phyloP scores from a whole-genome alignment of 2,888 invertebrate species.

The Dryobotodes eremita region DNA sequence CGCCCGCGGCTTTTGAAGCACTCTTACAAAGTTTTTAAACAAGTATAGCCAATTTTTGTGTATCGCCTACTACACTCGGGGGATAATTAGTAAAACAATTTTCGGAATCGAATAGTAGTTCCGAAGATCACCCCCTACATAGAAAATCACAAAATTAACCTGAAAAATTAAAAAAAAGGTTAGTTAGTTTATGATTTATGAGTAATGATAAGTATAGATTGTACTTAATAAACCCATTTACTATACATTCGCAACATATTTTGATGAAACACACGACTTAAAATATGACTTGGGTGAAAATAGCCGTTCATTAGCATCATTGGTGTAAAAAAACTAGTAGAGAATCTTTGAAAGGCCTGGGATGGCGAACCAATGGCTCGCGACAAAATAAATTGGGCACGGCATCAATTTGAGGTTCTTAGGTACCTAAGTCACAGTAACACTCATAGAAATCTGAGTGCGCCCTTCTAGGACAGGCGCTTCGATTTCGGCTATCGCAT shows the following conservation, averaged over 20 bases:
- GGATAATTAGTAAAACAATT: not conserved
- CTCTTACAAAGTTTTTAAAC: not conserved
- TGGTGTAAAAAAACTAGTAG: not conserved
- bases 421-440: too few species aligned
- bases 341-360: not conserved
- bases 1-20: not conserved
- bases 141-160: not conserved
- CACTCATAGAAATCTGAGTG: too few species aligned
- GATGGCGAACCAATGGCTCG: too few species aligned
- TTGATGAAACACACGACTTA: slow-evolving; percentile 17
- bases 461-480: too few species aligned
- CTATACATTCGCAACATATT: not conserved
- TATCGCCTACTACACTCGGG: not conserved
- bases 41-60: not conserved
- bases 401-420: too few species aligned
- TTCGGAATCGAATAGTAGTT: not conserved
- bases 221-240: not conserved
- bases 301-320: slow-evolving; percentile 21
- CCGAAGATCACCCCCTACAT: not conserved
- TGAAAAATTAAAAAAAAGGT: too few species aligned
- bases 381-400: too few species aligned
- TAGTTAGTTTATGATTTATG: too few species aligned
- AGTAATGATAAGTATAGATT: not conserved
- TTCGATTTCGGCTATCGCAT: too few species aligned
- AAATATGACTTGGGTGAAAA: slow-evolving; percentile 16